Conservation (phyloP, 2,888 invertebrate genomes). For the Vannuccia rotundouncinata region DNA sequence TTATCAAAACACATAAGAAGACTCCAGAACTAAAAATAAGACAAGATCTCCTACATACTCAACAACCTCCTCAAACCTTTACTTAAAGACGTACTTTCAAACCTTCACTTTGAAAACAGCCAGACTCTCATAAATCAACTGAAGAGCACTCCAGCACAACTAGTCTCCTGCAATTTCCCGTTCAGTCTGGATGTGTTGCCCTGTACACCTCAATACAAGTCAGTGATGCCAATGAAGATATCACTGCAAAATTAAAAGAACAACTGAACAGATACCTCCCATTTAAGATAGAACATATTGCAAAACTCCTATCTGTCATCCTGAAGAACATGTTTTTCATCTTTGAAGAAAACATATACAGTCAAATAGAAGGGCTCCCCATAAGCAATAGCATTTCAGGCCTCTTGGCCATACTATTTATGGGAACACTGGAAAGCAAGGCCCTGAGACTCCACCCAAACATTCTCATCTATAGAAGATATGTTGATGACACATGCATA, state of each 20-base stretch:
- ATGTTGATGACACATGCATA: constrained; percentile 22
- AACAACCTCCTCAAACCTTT: not conserved
- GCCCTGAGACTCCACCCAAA: constrained; percentile 20
- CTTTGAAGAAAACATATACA: constrained; percentile 22
- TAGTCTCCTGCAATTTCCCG: not conserved
- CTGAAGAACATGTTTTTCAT: constrained; percentile 22
- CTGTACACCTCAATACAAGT: constrained; percentile 1
- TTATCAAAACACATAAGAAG: constrained; percentile 22
- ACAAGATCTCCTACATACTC: constrained; percentile 11
- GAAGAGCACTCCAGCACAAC: not conserved
- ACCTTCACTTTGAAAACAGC: constrained; percentile 10
- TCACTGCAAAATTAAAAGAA: not conserved
- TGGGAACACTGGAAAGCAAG: constrained; percentile 9
- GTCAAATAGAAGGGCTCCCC: constrained; percentile 12
- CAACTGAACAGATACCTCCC: not conserved
- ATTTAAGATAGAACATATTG: constrained; percentile 2
- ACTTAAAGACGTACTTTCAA: constrained; percentile 3
- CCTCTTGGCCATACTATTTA: constrained; percentile 18
- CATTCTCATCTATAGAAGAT: constrained; percentile 7
- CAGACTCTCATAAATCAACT: not conserved
- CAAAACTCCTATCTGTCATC: constrained; percentile 4
- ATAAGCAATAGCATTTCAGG: constrained; percentile 27
- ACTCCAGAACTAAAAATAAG: constrained; percentile 19
- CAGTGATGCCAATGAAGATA: constrained; percentile 16
- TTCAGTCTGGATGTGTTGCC: constrained; percentile 12